These are phyloP conservation scores for Drosophila trichaetosa DNA, from an alignment of 2,888 invertebrate genomes.

Conservation along the genomic window DNA sequence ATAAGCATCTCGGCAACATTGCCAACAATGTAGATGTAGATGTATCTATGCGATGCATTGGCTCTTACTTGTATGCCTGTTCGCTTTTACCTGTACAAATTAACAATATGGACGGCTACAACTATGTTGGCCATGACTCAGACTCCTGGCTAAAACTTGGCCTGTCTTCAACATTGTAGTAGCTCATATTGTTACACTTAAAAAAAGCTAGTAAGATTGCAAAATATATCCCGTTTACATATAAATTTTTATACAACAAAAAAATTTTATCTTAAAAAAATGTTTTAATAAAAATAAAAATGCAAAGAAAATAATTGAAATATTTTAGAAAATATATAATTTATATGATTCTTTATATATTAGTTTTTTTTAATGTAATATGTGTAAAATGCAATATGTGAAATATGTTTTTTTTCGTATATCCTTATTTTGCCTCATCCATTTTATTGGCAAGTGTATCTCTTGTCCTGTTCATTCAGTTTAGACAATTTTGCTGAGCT, in stretches of 20 bases:
- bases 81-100: constrained; percentile 72
- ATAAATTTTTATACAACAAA: background rate
- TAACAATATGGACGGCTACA: constrained; percentile 68
- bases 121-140: constrained; percentile 58
- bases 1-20: constrained; percentile 74
- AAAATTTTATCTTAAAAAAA: background rate
- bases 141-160: constrained; percentile 20
- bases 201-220: background rate
- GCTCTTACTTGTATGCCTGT: constrained; percentile 41
- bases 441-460: constrained; percentile 16
- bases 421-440: background rate
- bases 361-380: background rate
- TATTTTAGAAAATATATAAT: background rate
- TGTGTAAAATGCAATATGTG: too few species aligned
- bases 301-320: fast-evolving
- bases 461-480: constrained; percentile 35
- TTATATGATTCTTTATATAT: background rate
- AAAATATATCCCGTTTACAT: background rate
- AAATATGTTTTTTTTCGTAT: background rate
- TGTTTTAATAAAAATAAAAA: background rate
- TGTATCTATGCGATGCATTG: constrained; percentile 63
- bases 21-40: constrained; percentile 77
- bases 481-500: constrained; percentile 43
- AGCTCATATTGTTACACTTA: constrained; percentile 59
- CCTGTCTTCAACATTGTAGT: constrained; percentile 27